Conservation (phyloP, 2,113 vertebrate species). For the Labrus mixtus region DNA sequence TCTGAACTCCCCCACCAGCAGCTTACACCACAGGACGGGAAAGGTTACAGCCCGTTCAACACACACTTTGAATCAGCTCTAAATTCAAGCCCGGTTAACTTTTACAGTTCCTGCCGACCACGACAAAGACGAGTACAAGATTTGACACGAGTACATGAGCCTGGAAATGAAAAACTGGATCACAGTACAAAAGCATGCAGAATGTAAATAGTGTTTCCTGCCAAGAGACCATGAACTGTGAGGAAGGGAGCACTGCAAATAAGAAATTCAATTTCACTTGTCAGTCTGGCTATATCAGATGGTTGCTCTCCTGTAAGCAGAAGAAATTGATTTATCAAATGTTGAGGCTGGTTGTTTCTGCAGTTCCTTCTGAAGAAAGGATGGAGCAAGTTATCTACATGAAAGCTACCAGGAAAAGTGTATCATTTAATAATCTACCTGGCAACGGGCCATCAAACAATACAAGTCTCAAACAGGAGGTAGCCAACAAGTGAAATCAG, state of each 20-base stretch:
- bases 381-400: neutral
- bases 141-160: constrained; percentile 16
- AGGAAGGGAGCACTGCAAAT: constrained; percentile 14
- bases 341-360: constrained; percentile 9
- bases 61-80: constrained; percentile 16
- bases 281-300: constrained; percentile 21
- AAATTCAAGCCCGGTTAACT: constrained; percentile 15
- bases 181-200: neutral
- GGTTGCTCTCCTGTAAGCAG: neutral
- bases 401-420: neutral
- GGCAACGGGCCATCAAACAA: neutral
- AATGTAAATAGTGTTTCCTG: constrained; percentile 24
- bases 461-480: neutral
- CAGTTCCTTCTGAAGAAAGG: neutral
- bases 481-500: too few relatives aligned
- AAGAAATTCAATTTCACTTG: constrained; percentile 48
- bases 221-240: constrained; percentile 9
- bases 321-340: constrained; percentile 5
- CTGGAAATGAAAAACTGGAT: constrained; percentile 34
- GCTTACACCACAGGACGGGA: constrained; percentile 47
- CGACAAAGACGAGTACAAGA: neutral
- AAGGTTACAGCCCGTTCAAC: constrained; percentile 41
- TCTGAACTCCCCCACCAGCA: constrained; percentile 56
- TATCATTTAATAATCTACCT: neutral
- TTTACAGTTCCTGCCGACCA: neutral